phyloP scores from a whole-genome alignment of 2,888 invertebrate species.

The Lasioglossum figueresi region DNA sequence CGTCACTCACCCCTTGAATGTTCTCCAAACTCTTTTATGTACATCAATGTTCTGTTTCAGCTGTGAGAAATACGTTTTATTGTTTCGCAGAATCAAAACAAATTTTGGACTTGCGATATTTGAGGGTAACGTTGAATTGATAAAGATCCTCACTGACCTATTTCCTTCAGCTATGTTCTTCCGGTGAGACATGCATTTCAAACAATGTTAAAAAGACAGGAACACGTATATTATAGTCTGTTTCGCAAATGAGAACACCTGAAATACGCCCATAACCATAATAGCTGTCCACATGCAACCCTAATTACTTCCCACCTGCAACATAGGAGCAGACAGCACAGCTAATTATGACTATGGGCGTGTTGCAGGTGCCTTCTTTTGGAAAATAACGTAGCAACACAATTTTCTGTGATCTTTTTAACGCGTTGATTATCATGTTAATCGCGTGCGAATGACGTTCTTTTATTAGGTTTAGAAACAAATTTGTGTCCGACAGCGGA shows the following conservation, averaged over 20 bases:
- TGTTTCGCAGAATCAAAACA: not conserved
- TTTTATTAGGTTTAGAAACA: not conserved
- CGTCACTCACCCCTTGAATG: too few relatives aligned
- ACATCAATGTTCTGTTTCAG: too few relatives aligned
- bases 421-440: not conserved
- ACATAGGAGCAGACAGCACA: not conserved
- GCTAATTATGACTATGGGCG: not conserved
- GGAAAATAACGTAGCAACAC: not conserved
- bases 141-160: not conserved
- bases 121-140: not conserved
- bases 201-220: not conserved
- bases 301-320: not conserved
- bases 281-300: not conserved
- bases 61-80: not conserved
- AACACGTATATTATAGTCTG: too few relatives aligned
- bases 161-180: not conserved
- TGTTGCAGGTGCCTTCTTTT: not conserved
- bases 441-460: not conserved
- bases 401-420: not conserved
- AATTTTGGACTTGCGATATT: not conserved
- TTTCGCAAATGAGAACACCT: too few relatives aligned
- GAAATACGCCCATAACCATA: not conserved
- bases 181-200: not conserved
- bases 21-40: too few relatives aligned
- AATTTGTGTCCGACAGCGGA: too few relatives aligned